Conservation (phyloP, 2,888 invertebrate species). For the Flexamia atlantica region DNA sequence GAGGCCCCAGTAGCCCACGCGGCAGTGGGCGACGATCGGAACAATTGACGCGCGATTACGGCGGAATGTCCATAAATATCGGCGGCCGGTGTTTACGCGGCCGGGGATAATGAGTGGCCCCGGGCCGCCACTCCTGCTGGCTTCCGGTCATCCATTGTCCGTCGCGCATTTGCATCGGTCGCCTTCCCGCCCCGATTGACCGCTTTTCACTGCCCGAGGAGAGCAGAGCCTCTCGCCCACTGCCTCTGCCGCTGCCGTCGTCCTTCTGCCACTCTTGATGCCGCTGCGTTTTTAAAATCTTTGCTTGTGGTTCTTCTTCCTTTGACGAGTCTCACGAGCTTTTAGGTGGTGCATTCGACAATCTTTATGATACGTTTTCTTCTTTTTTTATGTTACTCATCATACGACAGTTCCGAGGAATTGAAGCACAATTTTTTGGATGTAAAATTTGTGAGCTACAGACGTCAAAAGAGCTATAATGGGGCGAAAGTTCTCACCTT, state of each 20-base stretch:
- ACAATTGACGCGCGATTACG: conserved; percentile 53
- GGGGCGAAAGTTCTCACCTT: too few relatives aligned
- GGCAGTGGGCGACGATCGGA: conserved; percentile 49
- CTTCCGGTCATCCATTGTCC: conserved; percentile 58
- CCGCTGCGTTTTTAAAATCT: too few relatives aligned
- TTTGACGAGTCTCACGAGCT: too few relatives aligned
- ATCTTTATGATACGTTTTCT: too few relatives aligned
- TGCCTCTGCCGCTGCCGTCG: not conserved
- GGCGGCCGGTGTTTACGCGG: conserved; percentile 49
- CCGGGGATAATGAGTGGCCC: conserved; percentile 32
- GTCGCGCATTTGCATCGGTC: conserved; percentile 54
- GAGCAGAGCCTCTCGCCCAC: not conserved
- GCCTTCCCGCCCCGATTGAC: conserved; percentile 48
- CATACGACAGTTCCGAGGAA: too few relatives aligned
- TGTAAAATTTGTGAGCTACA: too few relatives aligned
- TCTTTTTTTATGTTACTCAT: too few relatives aligned
- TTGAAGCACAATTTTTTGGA: too few relatives aligned
- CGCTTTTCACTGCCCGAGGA: conserved; percentile 31
- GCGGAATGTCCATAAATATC: conserved; percentile 54
- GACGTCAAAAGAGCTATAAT: too few relatives aligned
- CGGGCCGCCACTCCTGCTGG: conserved; percentile 17
- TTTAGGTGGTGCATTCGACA: too few relatives aligned
- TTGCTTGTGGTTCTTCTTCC: too few relatives aligned
- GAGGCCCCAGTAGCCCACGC: conserved; percentile 9
- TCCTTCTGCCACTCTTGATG: not conserved